Evolutionary conservation across 2,797 vertebrate genomes (phyloP), one percentile per base, ranked within the genome.

Genomic region (Distichodus sexfasciatus): DNA sequence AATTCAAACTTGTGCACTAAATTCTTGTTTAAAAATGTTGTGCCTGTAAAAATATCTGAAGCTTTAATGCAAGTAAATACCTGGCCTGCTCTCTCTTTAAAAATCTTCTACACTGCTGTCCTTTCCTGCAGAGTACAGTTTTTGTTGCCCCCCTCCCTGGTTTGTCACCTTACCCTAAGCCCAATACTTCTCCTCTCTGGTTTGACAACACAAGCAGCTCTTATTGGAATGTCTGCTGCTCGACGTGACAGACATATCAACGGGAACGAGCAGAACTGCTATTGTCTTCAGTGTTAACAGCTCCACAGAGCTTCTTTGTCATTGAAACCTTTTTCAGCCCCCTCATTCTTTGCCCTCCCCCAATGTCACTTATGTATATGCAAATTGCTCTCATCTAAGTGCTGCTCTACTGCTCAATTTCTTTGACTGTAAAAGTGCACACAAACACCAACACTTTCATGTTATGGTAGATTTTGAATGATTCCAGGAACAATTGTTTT

Each of bases 221-320:
- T 68, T 9, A 75, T 76, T 87, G 86, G 87, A 90, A 88, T 87
- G 85, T 83, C 75, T 77, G 76, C 70, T 33, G 63, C 66, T 69
- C 80, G 77, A 88, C 86, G 85, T 87, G 88, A 87, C 82, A 78
- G 81, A 83, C 85, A 86, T 85, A 72, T 78, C 79, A 85, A 86
- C 29, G 41, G 55, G 35, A 78, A 72, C 63, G 68, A 21, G 51
- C 71, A 72, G 15, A 24, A 48, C 63, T 28, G 71, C 84, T 21
- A 54, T 82, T 83, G 81, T 84, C 72, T 40, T 3, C 14, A 17
- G 46, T 50, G 57, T 61, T 69, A 15, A 41, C 1, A 66, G 40
- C 71, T 62, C 71, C 71, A 43, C 62, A 71, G 33, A 1, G 43
- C 33, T 9, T 72, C 79, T 82, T 79, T 77, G 74, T 78, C 36